These are phyloP conservation scores for Oceanites oceanicus DNA, from an alignment of 2,113 vertebrate genomes.

Conservation along the genomic window DNA sequence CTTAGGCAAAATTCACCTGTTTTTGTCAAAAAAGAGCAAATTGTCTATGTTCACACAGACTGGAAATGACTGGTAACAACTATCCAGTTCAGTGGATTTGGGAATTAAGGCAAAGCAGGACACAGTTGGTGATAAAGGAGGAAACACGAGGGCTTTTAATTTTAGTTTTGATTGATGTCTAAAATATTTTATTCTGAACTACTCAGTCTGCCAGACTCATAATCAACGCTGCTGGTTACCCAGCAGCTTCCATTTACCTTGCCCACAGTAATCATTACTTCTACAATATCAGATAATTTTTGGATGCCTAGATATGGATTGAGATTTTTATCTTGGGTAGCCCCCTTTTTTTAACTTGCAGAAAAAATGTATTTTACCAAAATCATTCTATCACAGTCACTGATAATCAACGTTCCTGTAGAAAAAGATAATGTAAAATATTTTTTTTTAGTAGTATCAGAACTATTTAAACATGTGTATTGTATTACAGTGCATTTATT, in stretches of 20 bases:
- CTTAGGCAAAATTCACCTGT: background rate
- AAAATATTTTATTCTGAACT: background rate
- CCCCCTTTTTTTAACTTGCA: background rate
- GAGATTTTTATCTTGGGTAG: background rate
- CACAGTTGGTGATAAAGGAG: background rate
- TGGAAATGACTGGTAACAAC: background rate
- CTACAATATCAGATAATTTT: background rate
- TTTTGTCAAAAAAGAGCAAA: background rate
- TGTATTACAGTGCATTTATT: background rate
- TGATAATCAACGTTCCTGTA: background rate
- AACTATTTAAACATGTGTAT: background rate
- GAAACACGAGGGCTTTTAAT: background rate
- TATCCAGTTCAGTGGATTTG: background rate
- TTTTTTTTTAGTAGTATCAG: background rate
- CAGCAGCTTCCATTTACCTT: background rate
- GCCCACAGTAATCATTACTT: background rate
- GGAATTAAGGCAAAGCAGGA: background rate
- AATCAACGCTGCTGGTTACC: background rate
- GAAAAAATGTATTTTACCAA: background rate
- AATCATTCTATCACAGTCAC: background rate
- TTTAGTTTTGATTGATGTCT: background rate
- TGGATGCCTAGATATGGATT: background rate
- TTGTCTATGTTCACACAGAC: background rate
- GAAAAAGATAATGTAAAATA: background rate
- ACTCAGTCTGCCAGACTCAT: background rate